These are phyloP conservation scores for Tilapia sparmanii DNA, from an alignment of 2,113 vertebrate species.

Conservation along the genomic window DNA sequence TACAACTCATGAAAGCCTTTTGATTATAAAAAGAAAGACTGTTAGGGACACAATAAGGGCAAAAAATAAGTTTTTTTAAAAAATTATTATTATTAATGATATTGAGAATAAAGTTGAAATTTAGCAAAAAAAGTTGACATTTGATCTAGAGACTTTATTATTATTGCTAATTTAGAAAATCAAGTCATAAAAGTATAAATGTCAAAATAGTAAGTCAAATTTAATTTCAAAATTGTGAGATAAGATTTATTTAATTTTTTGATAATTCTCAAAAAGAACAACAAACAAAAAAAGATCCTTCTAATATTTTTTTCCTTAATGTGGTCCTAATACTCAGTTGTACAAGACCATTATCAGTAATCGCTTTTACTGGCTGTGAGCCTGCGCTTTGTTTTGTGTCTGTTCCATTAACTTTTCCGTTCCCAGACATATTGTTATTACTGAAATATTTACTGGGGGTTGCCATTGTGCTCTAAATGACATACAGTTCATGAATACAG, in stretches of 20 bases:
- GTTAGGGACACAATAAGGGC: background rate
- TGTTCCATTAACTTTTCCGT: background rate
- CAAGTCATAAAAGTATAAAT: background rate
- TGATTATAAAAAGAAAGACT: background rate
- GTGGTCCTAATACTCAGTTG: accelerated
- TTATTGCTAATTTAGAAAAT: background rate
- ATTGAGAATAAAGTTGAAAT: accelerated
- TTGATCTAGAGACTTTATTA: background rate
- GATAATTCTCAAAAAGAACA: background rate
- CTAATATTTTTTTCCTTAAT: background rate
- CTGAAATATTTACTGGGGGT: background rate
- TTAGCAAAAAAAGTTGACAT: background rate
- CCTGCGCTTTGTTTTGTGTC: background rate
- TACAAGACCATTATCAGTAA: background rate
- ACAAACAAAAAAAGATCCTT: background rate
- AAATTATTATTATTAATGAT: background rate
- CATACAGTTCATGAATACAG: background rate
- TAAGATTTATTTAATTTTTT: background rate
- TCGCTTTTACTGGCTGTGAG: background rate
- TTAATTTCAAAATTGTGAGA: background rate
- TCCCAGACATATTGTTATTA: background rate
- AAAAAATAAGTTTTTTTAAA: accelerated
- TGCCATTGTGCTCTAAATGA: background rate
- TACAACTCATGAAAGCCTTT: background rate
- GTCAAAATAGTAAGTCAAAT: background rate